Conservation (phyloP, 2,888 invertebrate genomes). For the Itoplectis maculator region DNA sequence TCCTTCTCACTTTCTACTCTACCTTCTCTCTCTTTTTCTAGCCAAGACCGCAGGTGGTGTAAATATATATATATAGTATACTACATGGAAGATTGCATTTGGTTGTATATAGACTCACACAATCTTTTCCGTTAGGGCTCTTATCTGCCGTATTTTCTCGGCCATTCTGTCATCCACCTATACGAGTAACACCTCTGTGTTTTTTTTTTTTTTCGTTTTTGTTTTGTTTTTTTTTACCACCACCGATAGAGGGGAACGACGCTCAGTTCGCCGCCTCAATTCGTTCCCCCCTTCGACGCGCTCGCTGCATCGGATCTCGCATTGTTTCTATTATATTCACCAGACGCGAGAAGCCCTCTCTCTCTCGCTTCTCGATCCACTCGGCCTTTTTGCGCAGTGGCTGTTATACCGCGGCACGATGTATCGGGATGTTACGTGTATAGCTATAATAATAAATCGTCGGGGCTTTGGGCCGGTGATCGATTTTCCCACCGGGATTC, state of each 20-base stretch:
- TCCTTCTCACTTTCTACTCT: slow-evolving; percentile 31
- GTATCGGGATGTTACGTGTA: slow-evolving; percentile 12
- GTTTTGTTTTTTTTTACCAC: slow-evolving; percentile 30
- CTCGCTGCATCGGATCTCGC: slow-evolving; percentile 69
- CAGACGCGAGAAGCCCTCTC: slow-evolving; percentile 22
- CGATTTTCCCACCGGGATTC: slow-evolving; percentile 32
- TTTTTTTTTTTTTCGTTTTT: not conserved
- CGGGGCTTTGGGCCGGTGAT: slow-evolving; percentile 28
- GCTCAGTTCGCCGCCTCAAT: slow-evolving; percentile 60
- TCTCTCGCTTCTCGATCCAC: slow-evolving; percentile 7
- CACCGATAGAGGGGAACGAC: not conserved
- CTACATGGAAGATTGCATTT: slow-evolving; percentile 3
- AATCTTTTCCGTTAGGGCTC: slow-evolving; percentile 35
- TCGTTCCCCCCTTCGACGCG: slow-evolving; percentile 59
- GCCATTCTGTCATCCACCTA: slow-evolving; percentile 21
- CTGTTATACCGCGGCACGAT: not conserved
- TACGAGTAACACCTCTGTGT: slow-evolving; percentile 31
- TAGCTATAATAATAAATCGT: slow-evolving; percentile 34
- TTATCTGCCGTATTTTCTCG: slow-evolving; percentile 34
- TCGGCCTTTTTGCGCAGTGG: slow-evolving; percentile 7
- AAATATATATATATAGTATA: too few species aligned
- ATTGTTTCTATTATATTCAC: slow-evolving; percentile 67
- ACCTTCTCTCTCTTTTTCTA: slow-evolving; percentile 15
- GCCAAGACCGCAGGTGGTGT: too few species aligned
- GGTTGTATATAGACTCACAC: slow-evolving; percentile 1